phyloP scores from a whole-genome alignment of 2,888 invertebrate species.

The Apeira syringaria region DNA sequence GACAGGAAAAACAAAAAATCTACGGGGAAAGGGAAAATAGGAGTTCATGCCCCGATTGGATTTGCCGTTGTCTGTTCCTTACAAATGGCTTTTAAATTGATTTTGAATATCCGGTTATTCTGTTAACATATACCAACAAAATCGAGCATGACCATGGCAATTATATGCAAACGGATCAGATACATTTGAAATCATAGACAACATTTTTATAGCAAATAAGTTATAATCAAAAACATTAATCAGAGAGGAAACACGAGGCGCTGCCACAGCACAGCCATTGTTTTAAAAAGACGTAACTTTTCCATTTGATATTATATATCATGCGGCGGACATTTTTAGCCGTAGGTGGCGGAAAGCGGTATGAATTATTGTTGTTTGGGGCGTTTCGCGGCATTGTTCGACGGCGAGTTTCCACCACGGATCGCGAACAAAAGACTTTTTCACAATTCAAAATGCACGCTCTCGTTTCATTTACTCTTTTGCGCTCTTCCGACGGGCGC shows the following conservation, averaged over 20 bases:
- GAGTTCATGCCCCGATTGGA: conserved; percentile 72
- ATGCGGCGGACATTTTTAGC: conserved; percentile 81
- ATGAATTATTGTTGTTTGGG: conserved; percentile 83
- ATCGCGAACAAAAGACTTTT: conserved; percentile 78
- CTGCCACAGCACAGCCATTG: conserved; percentile 66
- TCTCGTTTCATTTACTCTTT: conserved; percentile 82
- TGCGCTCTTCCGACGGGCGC: conserved; percentile 76
- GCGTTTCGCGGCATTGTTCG: conserved; percentile 76
- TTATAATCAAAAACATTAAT: conserved; percentile 55
- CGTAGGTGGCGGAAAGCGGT: conserved; percentile 82
- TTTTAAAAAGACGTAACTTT: conserved; percentile 81
- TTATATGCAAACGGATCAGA: not conserved
- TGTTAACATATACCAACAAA: conserved; percentile 54
- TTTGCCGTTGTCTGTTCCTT: conserved; percentile 80
- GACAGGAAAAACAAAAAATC: conserved; percentile 64
- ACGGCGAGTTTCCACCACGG: conserved; percentile 66
- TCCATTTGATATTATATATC: conserved; percentile 80
- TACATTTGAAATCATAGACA: conserved; percentile 23
- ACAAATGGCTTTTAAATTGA: conserved; percentile 81
- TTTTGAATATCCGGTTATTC: conserved; percentile 70
- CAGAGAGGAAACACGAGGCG: conserved; percentile 57
- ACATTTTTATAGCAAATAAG: too few species aligned
- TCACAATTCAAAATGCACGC: conserved; percentile 80
- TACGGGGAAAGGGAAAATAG: conserved; percentile 62
- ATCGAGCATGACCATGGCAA: not conserved